Base-by-base conservation (phyloP, 30 jellyfish, hydroid and myxozoan genomes). In the Aurelia aurita region DNA sequence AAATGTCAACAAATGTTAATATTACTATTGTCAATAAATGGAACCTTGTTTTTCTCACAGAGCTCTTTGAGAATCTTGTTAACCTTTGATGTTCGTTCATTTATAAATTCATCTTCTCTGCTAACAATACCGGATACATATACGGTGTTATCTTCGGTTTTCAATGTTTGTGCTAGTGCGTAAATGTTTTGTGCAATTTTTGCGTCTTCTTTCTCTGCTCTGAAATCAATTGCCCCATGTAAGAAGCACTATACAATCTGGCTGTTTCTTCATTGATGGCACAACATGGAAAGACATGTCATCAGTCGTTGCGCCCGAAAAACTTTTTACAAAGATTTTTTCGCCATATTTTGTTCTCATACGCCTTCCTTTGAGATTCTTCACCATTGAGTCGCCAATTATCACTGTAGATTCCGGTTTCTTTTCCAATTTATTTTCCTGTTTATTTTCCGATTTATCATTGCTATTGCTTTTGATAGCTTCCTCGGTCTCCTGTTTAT, bases 11-110 rank as follows among this genome's bases (percentile, higher is more conserved):
- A 25, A 45, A 47, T 49, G 18, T 72, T 47, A 20, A 72, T 72
- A 8, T 72, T 72, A 35, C 71, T 43, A 46, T 72, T 72, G 85
- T 72, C 70, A 35, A 72, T 72, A 35, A 72, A 72, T 13, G 85
- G 85, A 47, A 70, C 21, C 19, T 65, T 29, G 59, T 47, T 47
- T n/a, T n/a, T n/a, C n/a, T n/a, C n/a, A n/a, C n/a, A n/a, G n/a
- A n/a, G n/a, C n/a, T n/a, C n/a, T n/a, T n/a, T n/a, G n/a, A n/a
- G n/a, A n/a, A n/a, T n/a, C n/a, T n/a, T n/a, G n/a, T n/a, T n/a
- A n/a, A n/a, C n/a, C n/a, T n/a, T n/a, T n/a, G n/a, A n/a, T n/a
- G n/a, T n/a, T n/a, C n/a, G n/a, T n/a, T n/a, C n/a, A n/a, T n/a
- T n/a, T n/a, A n/a, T n/a, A n/a, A n/a, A n/a, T n/a, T n/a, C n/a